These are phyloP conservation scores for Ectemnius cavifrons DNA, from an alignment of 2,888 invertebrate species.

Conservation along the genomic window DNA sequence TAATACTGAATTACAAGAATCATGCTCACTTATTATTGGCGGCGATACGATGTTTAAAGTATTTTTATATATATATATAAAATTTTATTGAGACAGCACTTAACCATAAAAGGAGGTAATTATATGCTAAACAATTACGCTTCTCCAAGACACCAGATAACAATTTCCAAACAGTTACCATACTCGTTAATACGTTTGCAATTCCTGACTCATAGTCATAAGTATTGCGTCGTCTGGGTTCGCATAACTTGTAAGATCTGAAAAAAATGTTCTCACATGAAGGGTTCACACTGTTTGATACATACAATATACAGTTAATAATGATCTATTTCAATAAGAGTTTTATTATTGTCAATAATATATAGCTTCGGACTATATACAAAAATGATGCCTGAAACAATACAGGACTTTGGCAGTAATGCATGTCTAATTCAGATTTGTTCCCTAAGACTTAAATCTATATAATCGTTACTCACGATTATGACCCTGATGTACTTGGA, in stretches of 20 bases:
- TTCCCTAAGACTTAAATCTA: conserved; percentile 15
- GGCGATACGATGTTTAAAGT: background rate
- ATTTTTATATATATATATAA: background rate
- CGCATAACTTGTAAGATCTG: conserved; percentile 81
- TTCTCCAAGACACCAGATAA: too few relatives aligned
- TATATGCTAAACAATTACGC: too few relatives aligned
- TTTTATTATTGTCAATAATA: background rate
- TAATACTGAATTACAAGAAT: conserved; percentile 55
- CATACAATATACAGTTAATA: too few relatives aligned
- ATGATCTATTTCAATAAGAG: background rate
- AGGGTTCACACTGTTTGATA: background rate
- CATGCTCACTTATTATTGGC: conserved; percentile 12
- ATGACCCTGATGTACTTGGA: conserved; percentile 72
- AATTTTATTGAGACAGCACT: background rate
- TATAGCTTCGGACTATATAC: too few relatives aligned
- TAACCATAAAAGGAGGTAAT: too few relatives aligned
- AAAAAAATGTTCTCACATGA: conserved; percentile 55
- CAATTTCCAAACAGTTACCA: too few relatives aligned
- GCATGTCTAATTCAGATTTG: too few relatives aligned
- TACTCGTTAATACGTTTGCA: conserved; percentile 71
- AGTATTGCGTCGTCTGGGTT: conserved; percentile 84
- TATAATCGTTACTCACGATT: conserved; percentile 73
- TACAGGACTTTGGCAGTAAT: too few relatives aligned
- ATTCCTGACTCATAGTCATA: conserved; percentile 79
- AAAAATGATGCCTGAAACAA: too few relatives aligned